Conservation (phyloP, 1,140 invertebrate species). For the Oreohelix idahoensis region DNA sequence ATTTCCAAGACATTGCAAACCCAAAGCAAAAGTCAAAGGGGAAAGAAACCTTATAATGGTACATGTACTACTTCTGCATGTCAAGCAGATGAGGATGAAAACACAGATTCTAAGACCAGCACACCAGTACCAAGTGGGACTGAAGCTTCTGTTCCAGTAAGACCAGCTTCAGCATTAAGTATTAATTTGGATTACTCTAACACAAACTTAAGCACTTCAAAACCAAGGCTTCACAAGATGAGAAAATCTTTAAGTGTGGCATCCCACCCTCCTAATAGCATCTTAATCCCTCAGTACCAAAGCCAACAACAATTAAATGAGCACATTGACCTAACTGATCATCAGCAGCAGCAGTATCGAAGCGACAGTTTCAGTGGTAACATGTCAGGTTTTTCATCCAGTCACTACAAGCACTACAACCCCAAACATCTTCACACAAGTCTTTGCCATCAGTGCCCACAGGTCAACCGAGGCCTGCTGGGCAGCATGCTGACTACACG, state of each 20-base stretch:
- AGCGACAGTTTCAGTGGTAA: not conserved
- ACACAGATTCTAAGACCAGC: not conserved
- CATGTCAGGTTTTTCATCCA: not conserved
- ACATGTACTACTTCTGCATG: not conserved
- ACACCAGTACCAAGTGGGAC: not conserved
- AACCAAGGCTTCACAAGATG: not conserved
- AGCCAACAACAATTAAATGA: not conserved
- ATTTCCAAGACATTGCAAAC: not conserved
- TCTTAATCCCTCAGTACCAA: not conserved
- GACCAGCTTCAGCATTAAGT: constrained; percentile 7
- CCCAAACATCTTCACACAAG: not conserved
- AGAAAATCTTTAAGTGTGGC: not conserved
- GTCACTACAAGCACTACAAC: not conserved
- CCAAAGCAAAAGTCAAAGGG: not conserved
- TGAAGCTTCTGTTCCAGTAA: not conserved
- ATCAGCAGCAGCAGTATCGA: not conserved
- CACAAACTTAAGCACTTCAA: not conserved
- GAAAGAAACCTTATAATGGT: not conserved
- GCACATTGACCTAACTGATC: not conserved
- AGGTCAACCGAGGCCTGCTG: constrained; percentile 21
- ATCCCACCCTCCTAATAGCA: not conserved
- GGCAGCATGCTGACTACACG: not conserved
- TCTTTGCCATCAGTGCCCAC: constrained; percentile 9
- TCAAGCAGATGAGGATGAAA: not conserved
- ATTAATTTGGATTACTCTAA: not conserved